Evolutionary conservation across 2,113 vertebrate species (phyloP).

Genomic region (Pterocles gutturalis): DNA sequence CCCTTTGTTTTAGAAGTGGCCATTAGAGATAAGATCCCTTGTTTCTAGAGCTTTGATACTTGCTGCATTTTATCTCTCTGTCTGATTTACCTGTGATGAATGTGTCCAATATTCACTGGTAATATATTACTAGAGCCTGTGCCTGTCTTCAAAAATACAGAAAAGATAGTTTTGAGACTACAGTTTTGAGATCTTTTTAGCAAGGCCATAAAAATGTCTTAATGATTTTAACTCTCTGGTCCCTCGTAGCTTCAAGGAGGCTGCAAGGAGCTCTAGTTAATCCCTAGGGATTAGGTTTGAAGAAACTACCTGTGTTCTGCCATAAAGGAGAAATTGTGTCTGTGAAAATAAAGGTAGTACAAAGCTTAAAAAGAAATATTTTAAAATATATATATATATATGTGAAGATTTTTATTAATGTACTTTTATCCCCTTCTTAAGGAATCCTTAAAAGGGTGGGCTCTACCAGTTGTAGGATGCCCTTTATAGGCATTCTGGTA

Average conservation of each 20-base stretch:
- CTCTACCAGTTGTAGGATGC: not conserved
- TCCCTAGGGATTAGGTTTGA: not conserved
- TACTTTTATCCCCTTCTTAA: not conserved
- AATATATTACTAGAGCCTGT: not conserved
- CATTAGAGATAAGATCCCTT: not conserved
- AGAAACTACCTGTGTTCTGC: not conserved
- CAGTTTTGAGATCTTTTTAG: not conserved
- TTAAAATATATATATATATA: not conserved
- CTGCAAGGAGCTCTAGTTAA: not conserved
- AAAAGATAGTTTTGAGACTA: not conserved
- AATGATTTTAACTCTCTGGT: not conserved
- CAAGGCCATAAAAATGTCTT: not conserved
- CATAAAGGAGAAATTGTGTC: not conserved
- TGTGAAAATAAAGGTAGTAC: not conserved
- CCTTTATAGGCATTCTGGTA: not conserved
- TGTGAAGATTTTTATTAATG: not conserved
- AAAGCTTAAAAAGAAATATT: not conserved
- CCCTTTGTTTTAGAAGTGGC: not conserved
- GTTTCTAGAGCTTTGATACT: not conserved
- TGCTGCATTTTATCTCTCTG: not conserved
- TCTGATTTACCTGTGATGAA: not conserved
- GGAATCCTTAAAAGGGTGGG: not conserved
- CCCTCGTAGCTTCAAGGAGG: not conserved
- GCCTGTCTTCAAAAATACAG: not conserved
- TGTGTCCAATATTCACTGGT: not conserved